These are phyloP conservation scores for Ctenicera cuprea DNA, from an alignment of 2,888 invertebrate genomes.

Conservation along the genomic window DNA sequence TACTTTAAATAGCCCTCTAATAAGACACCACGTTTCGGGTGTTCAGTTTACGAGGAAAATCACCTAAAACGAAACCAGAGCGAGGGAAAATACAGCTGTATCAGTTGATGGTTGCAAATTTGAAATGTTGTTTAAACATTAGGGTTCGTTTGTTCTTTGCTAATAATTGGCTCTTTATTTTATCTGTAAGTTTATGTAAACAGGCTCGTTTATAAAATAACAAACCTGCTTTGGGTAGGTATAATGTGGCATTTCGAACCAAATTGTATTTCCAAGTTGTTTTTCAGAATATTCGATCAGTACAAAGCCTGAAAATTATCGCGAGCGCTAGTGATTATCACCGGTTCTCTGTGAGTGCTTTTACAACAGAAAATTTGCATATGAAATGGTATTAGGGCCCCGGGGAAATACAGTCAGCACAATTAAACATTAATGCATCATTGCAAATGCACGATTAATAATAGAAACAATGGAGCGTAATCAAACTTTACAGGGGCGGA, in stretches of 20 bases:
- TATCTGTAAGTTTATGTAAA: slow-evolving; percentile 10
- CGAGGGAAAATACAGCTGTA: slow-evolving; percentile 22
- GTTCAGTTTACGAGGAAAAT: neutral
- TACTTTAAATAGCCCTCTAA: neutral
- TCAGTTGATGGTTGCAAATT: neutral
- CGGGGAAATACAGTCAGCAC: slow-evolving; percentile 62
- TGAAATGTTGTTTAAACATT: slow-evolving; percentile 13
- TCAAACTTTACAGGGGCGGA: slow-evolving; percentile 50
- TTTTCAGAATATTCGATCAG: slow-evolving; percentile 15
- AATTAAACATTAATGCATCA: slow-evolving; percentile 68
- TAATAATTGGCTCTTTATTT: neutral
- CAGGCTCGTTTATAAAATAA: neutral
- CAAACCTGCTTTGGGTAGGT: neutral
- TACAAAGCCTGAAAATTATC: slow-evolving; percentile 26
- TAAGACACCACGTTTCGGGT: neutral
- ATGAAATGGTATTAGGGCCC: slow-evolving; percentile 61
- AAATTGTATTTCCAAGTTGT: neutral
- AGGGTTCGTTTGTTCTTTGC: neutral
- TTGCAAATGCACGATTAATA: slow-evolving; percentile 65
- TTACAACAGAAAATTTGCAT: slow-evolving; percentile 64
- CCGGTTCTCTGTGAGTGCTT: slow-evolving; percentile 42
- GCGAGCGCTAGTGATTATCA: slow-evolving; percentile 21
- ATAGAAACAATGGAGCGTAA: slow-evolving; percentile 58
- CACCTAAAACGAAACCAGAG: slow-evolving; percentile 2
- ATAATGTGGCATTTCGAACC: neutral